Evolutionary conservation across 2,888 invertebrate species (phyloP).

Genomic region (Drosophila heteroneura): DNA sequence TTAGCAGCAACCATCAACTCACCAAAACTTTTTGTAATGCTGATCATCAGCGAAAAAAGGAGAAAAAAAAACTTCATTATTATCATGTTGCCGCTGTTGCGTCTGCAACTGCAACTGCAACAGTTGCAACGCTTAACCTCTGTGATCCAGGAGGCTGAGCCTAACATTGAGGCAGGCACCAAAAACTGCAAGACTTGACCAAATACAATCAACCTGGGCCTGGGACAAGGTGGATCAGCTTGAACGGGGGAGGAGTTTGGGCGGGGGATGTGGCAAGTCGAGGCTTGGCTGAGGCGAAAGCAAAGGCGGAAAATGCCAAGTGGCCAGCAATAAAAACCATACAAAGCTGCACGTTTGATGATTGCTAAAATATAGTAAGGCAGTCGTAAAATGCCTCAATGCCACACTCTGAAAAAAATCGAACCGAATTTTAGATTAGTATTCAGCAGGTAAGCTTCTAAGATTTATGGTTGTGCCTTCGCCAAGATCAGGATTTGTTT

Average conservation of each 20-base stretch:
- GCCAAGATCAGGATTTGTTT: background rate
- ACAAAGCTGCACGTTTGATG: constrained; percentile 19
- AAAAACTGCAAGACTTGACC: constrained; percentile 56
- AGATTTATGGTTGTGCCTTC: background rate
- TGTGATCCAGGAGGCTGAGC: constrained; percentile 57
- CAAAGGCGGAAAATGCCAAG: constrained; percentile 38
- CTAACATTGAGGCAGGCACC: constrained; percentile 35
- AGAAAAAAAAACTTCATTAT: constrained; percentile 54
- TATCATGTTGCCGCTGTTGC: constrained; percentile 41
- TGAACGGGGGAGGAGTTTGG: background rate
- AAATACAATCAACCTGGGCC: constrained; percentile 39
- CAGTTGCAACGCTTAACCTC: constrained; percentile 74
- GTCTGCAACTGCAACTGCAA: constrained; percentile 18
- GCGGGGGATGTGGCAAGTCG: constrained; percentile 5
- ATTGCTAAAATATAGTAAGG: constrained; percentile 35
- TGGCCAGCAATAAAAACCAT: constrained; percentile 27
- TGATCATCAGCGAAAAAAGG: constrained; percentile 7
- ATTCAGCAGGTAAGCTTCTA: background rate
- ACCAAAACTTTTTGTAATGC: constrained; percentile 30
- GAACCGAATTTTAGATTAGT: background rate
- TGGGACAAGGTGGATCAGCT: constrained; percentile 15
- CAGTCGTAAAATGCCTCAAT: constrained; percentile 21
- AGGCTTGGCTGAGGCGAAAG: constrained; percentile 19
- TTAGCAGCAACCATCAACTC: constrained; percentile 62
- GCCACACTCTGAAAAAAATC: background rate